A percentile compares a stretch with the other conserved stretches of the same genome.
phyloP scores from a whole-genome alignment of 2,113 vertebrate species.

The Leptodactylus fuscus region DNA sequence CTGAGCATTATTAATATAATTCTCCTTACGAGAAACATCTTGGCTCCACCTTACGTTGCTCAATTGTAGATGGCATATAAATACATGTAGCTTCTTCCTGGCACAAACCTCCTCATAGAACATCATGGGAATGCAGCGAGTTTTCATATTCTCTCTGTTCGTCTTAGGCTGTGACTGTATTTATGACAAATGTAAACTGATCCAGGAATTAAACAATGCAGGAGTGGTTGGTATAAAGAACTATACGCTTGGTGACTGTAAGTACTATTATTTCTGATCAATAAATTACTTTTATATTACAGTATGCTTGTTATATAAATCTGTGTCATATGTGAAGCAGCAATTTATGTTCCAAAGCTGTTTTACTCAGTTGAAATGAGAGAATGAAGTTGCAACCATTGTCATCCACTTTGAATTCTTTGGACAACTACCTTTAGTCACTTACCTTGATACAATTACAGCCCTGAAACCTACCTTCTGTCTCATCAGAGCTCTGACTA shows the following conservation, averaged over 20 bases:
- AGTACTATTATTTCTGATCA: neutral
- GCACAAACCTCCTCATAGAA: too few relatives aligned
- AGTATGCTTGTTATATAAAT: too few relatives aligned
- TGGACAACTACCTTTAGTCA: too few relatives aligned
- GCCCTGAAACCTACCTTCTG: too few relatives aligned
- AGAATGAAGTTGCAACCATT: too few relatives aligned
- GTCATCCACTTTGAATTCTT: too few relatives aligned
- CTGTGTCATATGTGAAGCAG: neutral
- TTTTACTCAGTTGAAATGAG: too few relatives aligned
- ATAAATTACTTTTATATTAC: too few relatives aligned
- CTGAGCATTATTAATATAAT: neutral
- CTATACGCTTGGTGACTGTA: slow-evolving; percentile 27
- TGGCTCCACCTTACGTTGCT: neutral
- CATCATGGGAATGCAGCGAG: neutral
- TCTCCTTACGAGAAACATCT: neutral
- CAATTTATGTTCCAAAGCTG: neutral
- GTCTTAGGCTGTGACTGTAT: neutral
- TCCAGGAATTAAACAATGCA: neutral
- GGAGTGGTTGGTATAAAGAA: slow-evolving; percentile 5
- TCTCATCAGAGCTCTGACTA: too few relatives aligned
- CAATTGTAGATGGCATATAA: neutral
- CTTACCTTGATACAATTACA: too few relatives aligned
- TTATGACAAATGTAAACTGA: neutral
- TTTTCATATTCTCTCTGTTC: neutral
- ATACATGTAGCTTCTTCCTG: neutral